Evolutionary conservation across 2,888 invertebrate genomes (phyloP), one percentile per base, ranked within the genome.

Genomic region (Polydrusus cervinus): DNA sequence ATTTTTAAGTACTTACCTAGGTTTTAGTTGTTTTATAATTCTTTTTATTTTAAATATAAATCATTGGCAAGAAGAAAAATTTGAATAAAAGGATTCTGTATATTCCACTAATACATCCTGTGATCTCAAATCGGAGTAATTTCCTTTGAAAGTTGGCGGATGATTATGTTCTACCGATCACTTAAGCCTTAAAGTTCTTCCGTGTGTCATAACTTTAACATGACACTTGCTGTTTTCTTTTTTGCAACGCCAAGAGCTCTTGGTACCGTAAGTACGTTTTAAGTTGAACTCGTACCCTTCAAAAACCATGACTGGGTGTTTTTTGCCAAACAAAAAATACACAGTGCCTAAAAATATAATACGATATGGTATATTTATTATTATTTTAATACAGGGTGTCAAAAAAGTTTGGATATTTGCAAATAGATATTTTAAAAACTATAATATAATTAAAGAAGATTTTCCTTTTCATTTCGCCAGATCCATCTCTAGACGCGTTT

Each of bases 281-380:
- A 75, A 20, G 2, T 16, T 53, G 47, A 53, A 75, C 38, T 75
- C 75, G 53, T 67, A 71, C 30, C 68, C 68, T n/a, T 72, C 34
- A 10, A 65, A 67, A 3, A 76, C 34, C 71, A 76, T 49, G 14
- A 49, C 57, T 13, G 76, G 76, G 30, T 71, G 57, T 72, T 75
- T 76, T 18, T 55, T 49, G 1, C 68, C 76, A 0, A 20, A 14
- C 10, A 45, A 3, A 25, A 70, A 74, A 16, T 64, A 55, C 13
- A 74, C 64, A 10, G n/a, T 45, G 10, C 60, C 53, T 67, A 47
- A 47, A 71, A 71, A 47, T 9, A 34, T 1, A 34, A 25, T 25
- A 25, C n/a, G n/a, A n/a, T 25, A 25, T 25, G n/a, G n/a, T n/a
- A n/a, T 25, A 25, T 25, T 25, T 5, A 25, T 25, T 25, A 25